Percentiles rank a stretch among this genome's conserved stretches.
Conservation (phyloP, 2,797 vertebrate species). For the Clarias laeviceps region DNA sequence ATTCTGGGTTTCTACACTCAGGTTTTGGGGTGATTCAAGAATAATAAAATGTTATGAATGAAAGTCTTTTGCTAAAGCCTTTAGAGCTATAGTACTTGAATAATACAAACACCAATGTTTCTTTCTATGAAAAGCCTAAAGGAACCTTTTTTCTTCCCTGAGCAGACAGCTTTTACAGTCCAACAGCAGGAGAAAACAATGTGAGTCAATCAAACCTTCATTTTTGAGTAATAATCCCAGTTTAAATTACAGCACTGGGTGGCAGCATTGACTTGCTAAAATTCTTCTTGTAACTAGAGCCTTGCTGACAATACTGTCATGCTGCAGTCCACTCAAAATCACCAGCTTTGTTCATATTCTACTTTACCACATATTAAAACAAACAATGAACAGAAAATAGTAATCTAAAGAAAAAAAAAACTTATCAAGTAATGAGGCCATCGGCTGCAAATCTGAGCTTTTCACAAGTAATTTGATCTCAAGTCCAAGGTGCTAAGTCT, state of each 20-base stretch:
- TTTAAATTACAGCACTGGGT: conserved; percentile 43
- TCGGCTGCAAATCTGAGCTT: not conserved
- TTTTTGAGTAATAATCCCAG: not conserved
- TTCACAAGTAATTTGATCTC: not conserved
- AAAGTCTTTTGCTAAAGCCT: not conserved
- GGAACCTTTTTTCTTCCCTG: not conserved
- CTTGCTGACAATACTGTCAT: not conserved
- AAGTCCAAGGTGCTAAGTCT: not conserved
- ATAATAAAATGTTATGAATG: not conserved
- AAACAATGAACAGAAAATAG: not conserved
- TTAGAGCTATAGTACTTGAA: not conserved
- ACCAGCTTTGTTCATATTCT: not conserved
- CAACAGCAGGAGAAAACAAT: not conserved
- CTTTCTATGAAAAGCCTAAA: not conserved
- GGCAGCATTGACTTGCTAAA: conserved; percentile 55
- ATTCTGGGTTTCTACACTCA: not conserved
- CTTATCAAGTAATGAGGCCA: not conserved
- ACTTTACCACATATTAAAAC: not conserved
- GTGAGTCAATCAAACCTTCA: not conserved
- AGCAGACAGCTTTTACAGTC: not conserved
- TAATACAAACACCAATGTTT: not conserved
- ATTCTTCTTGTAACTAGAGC: not conserved
- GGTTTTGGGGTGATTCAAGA: not conserved
- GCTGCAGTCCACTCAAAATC: not conserved
- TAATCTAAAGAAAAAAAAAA: not conserved